phyloP scores from a whole-genome alignment of 2,888 invertebrate genomes.

The Carabus problematicus region DNA sequence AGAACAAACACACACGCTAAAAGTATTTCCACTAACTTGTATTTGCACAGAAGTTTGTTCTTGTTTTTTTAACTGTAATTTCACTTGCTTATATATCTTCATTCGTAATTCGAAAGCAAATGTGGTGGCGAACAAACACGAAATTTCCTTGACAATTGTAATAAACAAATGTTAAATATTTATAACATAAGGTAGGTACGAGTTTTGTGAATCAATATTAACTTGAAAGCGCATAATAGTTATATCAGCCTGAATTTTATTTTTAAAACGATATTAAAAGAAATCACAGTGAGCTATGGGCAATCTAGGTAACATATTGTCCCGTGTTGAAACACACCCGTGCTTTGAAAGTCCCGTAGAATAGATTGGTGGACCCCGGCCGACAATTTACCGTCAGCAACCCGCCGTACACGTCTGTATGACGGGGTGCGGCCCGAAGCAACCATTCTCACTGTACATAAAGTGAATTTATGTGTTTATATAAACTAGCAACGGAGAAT shows the following conservation, averaged over 20 bases:
- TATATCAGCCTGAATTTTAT: no score
- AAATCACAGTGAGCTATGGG: no score
- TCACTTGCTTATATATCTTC: background rate
- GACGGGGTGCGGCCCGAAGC: background rate
- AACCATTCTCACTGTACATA: constrained; percentile 31
- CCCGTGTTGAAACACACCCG: background rate
- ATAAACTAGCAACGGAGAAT: constrained; percentile 21
- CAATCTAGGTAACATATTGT: background rate
- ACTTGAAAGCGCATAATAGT: no score
- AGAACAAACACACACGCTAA: constrained; percentile 26
- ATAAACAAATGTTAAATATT: no score
- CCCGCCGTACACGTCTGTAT: background rate
- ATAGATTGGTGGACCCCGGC: background rate
- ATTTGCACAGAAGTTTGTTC: background rate
- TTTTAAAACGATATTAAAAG: no score
- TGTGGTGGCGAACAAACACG: background rate
- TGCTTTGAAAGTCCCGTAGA: no score
- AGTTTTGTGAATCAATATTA: no score
- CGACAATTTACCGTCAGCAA: background rate
- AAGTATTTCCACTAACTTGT: constrained; percentile 4
- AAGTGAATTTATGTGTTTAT: constrained; percentile 38
- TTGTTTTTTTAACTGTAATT: no score
- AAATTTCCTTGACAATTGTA: no score
- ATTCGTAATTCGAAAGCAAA: constrained; percentile 10
- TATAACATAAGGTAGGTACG: no score